phyloP scores from a whole-genome alignment of 2,113 vertebrate genomes.

The Leiothrix lutea region DNA sequence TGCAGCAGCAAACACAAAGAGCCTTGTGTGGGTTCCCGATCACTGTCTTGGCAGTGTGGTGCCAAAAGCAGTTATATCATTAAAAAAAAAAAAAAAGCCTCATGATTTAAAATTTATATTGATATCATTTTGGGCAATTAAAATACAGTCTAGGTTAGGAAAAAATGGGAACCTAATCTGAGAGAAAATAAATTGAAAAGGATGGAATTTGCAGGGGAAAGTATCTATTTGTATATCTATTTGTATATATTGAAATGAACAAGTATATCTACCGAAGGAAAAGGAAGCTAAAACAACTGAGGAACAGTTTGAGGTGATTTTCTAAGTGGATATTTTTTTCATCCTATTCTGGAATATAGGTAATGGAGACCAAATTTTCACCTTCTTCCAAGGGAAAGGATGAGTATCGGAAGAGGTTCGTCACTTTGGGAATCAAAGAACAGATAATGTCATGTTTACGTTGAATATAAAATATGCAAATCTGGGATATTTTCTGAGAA shows the following conservation, averaged over 20 bases:
- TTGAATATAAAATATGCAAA: neutral
- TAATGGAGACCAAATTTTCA: neutral
- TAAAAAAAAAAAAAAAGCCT: neutral
- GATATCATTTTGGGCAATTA: neutral
- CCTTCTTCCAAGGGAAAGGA: neutral
- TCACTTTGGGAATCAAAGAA: neutral
- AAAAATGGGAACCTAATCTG: neutral
- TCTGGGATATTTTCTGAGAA: neutral
- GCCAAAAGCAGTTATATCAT: neutral
- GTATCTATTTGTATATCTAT: neutral
- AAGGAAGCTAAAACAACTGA: neutral
- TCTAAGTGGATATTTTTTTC: neutral
- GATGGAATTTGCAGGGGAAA: neutral
- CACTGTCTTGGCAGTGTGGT: neutral
- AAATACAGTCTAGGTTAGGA: neutral
- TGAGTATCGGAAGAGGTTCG: neutral
- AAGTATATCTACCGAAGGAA: neutral
- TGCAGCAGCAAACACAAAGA: neutral
- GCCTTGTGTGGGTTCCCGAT: neutral
- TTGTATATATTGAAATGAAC: neutral
- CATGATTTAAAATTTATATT: neutral
- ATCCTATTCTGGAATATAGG: neutral
- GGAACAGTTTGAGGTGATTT: neutral
- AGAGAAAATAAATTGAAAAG: neutral
- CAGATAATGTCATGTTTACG: neutral